Conservation (phyloP, 2,888 invertebrate genomes). For the Amblyjoppa fuscipennis region DNA sequence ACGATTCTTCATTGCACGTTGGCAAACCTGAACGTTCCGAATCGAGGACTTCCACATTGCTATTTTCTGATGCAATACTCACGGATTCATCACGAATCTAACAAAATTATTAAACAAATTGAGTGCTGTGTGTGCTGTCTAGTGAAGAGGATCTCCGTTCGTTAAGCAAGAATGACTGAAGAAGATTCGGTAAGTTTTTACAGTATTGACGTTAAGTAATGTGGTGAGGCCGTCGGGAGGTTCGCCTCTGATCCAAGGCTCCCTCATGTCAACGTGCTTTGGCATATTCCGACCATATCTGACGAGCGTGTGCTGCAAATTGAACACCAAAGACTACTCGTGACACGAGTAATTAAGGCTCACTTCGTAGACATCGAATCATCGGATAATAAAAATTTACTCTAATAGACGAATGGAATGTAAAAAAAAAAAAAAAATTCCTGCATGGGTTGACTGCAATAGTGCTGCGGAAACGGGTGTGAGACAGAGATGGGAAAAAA, state of each 20-base stretch:
- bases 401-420: background rate
- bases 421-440: background rate
- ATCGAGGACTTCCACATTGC: slow-evolving; percentile 68
- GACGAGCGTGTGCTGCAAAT: slow-evolving; percentile 2
- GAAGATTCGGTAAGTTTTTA: slow-evolving; percentile 86
- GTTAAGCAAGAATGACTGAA: slow-evolving; percentile 85
- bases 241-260: slow-evolving; percentile 28
- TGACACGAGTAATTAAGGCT: background rate
- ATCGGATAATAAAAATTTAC: background rate
- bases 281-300: slow-evolving; percentile 45
- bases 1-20: slow-evolving; percentile 3
- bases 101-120: slow-evolving; percentile 50
- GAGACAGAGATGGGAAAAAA: slow-evolving; percentile 24
- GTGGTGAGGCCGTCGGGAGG: slow-evolving; percentile 21
- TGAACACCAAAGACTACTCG: background rate
- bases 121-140: slow-evolving; percentile 46
- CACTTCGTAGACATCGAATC: background rate
- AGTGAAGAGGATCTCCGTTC: slow-evolving; percentile 36
- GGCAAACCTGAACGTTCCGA: slow-evolving; percentile 45
- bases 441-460: background rate
- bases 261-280: slow-evolving; percentile 64
- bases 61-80: slow-evolving; percentile 67
- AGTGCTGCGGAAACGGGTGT: background rate
- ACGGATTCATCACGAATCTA: slow-evolving; percentile 43
- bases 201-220: background rate